phyloP scores from a whole-genome alignment of 1,140 invertebrate genomes.

The Cyrtorhinus lividipennis region DNA sequence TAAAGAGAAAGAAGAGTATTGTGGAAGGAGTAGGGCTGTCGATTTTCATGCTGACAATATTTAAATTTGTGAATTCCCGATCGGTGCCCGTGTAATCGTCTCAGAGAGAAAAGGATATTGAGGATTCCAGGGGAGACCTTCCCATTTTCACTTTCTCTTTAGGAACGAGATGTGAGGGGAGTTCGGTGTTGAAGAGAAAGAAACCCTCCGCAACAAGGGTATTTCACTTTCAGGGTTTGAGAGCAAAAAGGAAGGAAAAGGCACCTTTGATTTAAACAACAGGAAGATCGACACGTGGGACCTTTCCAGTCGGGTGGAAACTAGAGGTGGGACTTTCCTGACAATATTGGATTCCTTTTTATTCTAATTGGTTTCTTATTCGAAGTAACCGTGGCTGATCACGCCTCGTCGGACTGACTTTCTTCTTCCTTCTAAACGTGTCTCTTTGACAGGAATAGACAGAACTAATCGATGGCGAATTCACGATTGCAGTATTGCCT shows the following conservation, averaged over 20 bases:
- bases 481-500: too few relatives aligned
- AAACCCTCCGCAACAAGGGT: too few relatives aligned
- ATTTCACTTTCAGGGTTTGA: too few relatives aligned
- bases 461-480: too few relatives aligned
- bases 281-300: not conserved
- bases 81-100: not conserved
- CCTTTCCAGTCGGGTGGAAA: not conserved
- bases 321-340: not conserved
- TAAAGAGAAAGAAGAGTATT: too few relatives aligned
- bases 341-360: not conserved
- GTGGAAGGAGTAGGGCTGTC: too few relatives aligned
- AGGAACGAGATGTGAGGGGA: too few relatives aligned
- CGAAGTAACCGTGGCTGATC: not conserved
- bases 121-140: not conserved
- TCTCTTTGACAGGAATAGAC: too few relatives aligned
- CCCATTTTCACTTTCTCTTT: not conserved
- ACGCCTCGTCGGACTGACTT: not conserved
- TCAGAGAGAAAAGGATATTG: conserved; percentile 1
- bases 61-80: conserved; percentile 12
- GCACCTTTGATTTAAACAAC: not conserved
- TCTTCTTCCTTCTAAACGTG: not conserved
- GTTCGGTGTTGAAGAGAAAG: too few relatives aligned
- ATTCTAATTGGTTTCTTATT: not conserved
- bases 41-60: conserved; percentile 2
- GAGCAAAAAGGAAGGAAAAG: not conserved